Conservation (phyloP, 2,888 invertebrate genomes). For the Leucoptera coffeella region DNA sequence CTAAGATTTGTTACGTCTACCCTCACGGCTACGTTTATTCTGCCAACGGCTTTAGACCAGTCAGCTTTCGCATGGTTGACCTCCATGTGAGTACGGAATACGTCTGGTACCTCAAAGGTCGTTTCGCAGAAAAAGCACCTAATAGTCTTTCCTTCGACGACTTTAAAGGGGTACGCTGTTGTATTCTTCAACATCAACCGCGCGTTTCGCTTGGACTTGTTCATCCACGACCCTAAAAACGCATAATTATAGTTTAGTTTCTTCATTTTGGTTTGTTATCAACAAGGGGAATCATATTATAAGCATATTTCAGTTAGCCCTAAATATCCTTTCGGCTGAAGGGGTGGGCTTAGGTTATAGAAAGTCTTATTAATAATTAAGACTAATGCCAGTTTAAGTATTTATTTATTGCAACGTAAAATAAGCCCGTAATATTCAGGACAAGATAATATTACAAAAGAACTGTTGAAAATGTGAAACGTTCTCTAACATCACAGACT, state of each 20-base stretch:
- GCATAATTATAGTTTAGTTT: background rate
- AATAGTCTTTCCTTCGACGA: background rate
- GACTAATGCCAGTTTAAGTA: too few species aligned
- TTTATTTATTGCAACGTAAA: constrained; percentile 1
- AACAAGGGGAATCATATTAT: too few species aligned
- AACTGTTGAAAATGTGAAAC: too few species aligned
- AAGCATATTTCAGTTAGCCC: too few species aligned
- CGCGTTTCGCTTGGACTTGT: constrained; percentile 3
- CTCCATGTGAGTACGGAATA: constrained; percentile 5
- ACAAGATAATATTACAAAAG: too few species aligned
- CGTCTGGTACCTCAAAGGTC: constrained; percentile 2
- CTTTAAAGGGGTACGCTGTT: constrained; percentile 6
- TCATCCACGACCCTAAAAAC: background rate
- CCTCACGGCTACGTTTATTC: background rate
- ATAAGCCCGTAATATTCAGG: too few species aligned
- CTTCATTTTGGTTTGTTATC: too few species aligned
- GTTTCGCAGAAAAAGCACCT: constrained; percentile 5
- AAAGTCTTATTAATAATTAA: too few species aligned
- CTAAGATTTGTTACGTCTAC: constrained; percentile 4
- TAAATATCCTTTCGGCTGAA: too few species aligned
- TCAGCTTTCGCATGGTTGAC: constrained; percentile 1
- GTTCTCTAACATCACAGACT: too few species aligned
- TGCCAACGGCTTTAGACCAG: background rate
- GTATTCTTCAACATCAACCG: constrained; percentile 5
- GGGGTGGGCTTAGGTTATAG: background rate